Evolutionary conservation across 2,797 vertebrate genomes (phyloP).

Genomic region (Typhlichthys eigenmanni): DNA sequence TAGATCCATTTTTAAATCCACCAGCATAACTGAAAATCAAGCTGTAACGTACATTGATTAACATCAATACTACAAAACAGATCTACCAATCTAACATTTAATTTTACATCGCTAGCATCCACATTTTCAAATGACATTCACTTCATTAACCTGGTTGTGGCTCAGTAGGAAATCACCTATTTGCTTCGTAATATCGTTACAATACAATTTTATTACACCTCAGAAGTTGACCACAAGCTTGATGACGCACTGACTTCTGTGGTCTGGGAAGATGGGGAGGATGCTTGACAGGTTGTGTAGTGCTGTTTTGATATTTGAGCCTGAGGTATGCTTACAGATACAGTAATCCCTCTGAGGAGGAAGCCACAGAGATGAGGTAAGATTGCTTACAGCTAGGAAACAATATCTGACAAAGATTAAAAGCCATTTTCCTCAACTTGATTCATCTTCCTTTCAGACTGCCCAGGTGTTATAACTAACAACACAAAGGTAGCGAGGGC

Average conservation of each 20-base stretch:
- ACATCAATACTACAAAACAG: constrained; percentile 54
- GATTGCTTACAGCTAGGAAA: constrained; percentile 82
- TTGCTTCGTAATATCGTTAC: constrained; percentile 30
- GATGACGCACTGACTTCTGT: constrained; percentile 42
- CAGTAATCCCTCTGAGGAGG: constrained; percentile 67
- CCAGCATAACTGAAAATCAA: constrained; percentile 26
- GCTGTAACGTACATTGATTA: constrained; percentile 37
- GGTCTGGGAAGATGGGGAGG: constrained; percentile 30
- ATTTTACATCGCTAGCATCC: constrained; percentile 15
- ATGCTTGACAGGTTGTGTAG: constrained; percentile 77
- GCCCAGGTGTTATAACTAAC: constrained; percentile 74
- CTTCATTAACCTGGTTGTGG: not conserved
- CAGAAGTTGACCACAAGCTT: constrained; percentile 51
- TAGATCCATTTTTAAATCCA: constrained; percentile 37
- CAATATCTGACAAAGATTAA: constrained; percentile 82
- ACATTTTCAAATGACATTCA: no score
- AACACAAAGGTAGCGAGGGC: constrained; percentile 42
- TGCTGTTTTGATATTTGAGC: constrained; percentile 83
- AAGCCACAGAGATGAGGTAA: constrained; percentile 79
- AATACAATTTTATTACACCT: constrained; percentile 18
- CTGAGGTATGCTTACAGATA: constrained; percentile 75
- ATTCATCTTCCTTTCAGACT: constrained; percentile 69
- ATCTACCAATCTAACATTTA: constrained; percentile 38
- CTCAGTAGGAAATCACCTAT: constrained; percentile 24
- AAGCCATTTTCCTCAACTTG: constrained; percentile 76